Evolutionary conservation across 2,888 invertebrate species (phyloP).

Genomic region (Synanthedon myopaeformis): DNA sequence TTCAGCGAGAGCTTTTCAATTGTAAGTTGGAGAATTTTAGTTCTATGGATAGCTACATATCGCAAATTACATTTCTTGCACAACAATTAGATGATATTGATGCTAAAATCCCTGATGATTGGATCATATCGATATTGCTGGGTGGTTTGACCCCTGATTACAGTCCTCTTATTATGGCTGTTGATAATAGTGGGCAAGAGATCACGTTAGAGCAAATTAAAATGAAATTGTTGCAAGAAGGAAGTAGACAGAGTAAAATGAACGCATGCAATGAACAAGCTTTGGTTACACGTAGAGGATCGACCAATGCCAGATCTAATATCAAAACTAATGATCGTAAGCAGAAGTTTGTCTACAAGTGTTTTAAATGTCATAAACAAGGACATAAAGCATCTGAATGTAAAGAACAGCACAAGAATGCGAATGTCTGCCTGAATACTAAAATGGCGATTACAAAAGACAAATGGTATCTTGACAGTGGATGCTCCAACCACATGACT

Average conservation of each 20-base stretch:
- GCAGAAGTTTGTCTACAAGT: background rate
- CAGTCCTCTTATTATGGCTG: background rate
- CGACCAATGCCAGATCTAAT: background rate
- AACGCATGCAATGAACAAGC: background rate
- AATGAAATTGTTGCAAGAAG: background rate
- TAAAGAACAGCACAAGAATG: background rate
- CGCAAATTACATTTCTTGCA: too few species aligned
- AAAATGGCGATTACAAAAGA: slow-evolving; percentile 1
- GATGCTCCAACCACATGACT: background rate
- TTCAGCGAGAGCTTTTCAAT: background rate
- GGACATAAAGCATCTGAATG: slow-evolving; percentile 1
- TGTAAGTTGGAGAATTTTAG: background rate
- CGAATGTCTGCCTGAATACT: background rate
- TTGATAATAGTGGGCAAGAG: background rate
- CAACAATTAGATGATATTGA: background rate
- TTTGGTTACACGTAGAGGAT: too few species aligned
- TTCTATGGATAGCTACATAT: background rate
- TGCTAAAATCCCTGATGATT: background rate
- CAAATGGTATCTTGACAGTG: slow-evolving; percentile 1
- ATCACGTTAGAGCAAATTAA: background rate
- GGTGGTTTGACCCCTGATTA: too few species aligned
- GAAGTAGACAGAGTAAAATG: background rate
- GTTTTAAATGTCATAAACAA: background rate
- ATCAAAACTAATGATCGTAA: background rate
- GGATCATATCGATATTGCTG: background rate